Evolutionary conservation across 2,888 invertebrate species (phyloP).

Genomic region (Pollenia angustigena): DNA sequence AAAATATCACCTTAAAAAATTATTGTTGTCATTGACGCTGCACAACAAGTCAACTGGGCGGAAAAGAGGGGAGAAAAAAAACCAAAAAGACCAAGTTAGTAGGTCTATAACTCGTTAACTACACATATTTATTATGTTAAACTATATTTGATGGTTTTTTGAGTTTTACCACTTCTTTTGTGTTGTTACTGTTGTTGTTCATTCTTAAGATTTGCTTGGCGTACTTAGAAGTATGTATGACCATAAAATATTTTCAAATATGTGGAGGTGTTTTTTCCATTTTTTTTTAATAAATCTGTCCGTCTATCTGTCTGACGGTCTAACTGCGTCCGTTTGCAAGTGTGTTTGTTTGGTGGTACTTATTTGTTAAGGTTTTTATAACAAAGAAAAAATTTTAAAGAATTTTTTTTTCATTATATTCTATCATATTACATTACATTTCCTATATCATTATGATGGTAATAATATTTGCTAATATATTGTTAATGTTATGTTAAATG

Average conservation of each 20-base stretch:
- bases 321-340: conserved; percentile 22
- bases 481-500: conserved; percentile 73
- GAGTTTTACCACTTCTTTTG: conserved; percentile 46
- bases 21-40: conserved; percentile 46
- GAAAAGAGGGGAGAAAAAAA: neutral
- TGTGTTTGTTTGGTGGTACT: too few relatives aligned
- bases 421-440: conserved; percentile 57
- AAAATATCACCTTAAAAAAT: conserved; percentile 66
- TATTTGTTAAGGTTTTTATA: conserved; percentile 18
- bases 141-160: conserved; percentile 66
- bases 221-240: conserved; percentile 63
- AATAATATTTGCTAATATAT: conserved; percentile 73
- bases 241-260: conserved; percentile 65
- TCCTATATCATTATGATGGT: conserved; percentile 70
- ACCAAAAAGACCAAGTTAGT: conserved; percentile 60
- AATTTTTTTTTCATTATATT: conserved; percentile 34
- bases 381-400: conserved; percentile 25
- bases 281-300: conserved; percentile 32
- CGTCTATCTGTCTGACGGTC: conserved; percentile 45
- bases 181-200: conserved; percentile 8
- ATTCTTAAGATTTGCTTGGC: conserved; percentile 22
- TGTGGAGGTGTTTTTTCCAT: conserved; percentile 60
- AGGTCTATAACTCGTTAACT: conserved; percentile 69
- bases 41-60: conserved; percentile 19
- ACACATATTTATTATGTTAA: conserved; percentile 68